A percentile compares a stretch with the other conserved stretches of the same genome.
phyloP scores from a whole-genome alignment of 2,797 vertebrate species.

The Aotus griseimembra region DNA sequence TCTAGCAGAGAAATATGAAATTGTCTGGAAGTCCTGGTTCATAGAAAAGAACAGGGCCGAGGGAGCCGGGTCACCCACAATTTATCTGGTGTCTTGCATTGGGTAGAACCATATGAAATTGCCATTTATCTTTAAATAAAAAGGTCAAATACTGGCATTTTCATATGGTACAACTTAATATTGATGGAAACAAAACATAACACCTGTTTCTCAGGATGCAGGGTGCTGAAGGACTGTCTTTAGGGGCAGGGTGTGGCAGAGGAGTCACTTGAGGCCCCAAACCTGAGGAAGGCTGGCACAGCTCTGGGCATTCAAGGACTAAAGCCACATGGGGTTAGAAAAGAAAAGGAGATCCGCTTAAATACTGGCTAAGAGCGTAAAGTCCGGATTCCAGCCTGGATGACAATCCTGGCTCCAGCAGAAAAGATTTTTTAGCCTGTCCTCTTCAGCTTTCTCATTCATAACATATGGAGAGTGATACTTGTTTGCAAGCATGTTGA shows the following conservation, averaged over 20 bases:
- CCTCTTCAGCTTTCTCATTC: not conserved
- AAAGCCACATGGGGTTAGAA: not conserved
- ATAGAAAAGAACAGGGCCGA: not conserved
- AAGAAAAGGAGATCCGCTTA: not conserved
- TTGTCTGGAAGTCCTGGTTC: not conserved
- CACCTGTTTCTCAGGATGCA: not conserved
- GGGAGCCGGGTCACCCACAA: not conserved
- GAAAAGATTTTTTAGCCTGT: not conserved
- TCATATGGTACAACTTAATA: not conserved
- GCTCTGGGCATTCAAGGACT: not conserved
- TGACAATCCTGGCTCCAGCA: not conserved
- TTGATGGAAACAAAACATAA: not conserved
- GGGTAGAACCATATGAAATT: not conserved
- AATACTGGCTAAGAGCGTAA: not conserved
- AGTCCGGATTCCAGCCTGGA: not conserved
- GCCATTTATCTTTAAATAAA: not conserved
- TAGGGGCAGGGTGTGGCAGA: not conserved
- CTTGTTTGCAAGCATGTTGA: accelerated
- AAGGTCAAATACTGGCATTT: not conserved
- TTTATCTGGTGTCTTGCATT: not conserved
- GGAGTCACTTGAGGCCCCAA: not conserved
- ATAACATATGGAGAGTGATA: not conserved
- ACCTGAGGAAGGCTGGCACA: not conserved
- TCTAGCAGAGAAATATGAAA: not conserved
- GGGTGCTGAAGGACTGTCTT: not conserved